Evolutionary conservation across 2,797 vertebrate species (phyloP).

Genomic region (Parauchenoglanis punctatus): DNA sequence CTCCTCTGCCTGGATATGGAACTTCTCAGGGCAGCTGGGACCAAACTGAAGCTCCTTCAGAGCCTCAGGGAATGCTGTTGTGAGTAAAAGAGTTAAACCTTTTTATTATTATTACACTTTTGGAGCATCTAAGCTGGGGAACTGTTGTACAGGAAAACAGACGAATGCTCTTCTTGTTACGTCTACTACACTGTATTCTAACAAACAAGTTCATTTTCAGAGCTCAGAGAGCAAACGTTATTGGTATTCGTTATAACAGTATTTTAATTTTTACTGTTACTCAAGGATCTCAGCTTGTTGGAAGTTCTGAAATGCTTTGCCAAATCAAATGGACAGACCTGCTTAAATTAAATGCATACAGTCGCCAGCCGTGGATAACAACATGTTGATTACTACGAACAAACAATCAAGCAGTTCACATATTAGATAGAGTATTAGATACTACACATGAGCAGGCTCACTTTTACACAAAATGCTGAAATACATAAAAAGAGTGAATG

Average conservation of each 20-base stretch:
- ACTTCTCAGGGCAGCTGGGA: slow-evolving; percentile 28
- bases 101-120: neutral
- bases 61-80: slow-evolving; percentile 31
- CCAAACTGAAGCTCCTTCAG: slow-evolving; percentile 17
- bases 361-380: neutral
- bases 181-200: neutral
- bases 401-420: neutral
- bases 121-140: neutral
- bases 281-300: neutral
- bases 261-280: neutral
- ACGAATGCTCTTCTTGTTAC: neutral
- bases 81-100: slow-evolving; percentile 23
- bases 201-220: neutral
- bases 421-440: neutral
- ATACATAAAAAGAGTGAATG: neutral
- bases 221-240: neutral
- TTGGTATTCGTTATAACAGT: no score
- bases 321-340: neutral
- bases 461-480: neutral
- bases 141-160: neutral
- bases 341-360: neutral
- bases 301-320: neutral
- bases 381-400: neutral
- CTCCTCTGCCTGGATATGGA: slow-evolving; percentile 37
- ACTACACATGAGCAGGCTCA: neutral